Evolutionary conservation across 64 coral and sea anemone species (phyloP).

Genomic region (Porites australiensis): DNA sequence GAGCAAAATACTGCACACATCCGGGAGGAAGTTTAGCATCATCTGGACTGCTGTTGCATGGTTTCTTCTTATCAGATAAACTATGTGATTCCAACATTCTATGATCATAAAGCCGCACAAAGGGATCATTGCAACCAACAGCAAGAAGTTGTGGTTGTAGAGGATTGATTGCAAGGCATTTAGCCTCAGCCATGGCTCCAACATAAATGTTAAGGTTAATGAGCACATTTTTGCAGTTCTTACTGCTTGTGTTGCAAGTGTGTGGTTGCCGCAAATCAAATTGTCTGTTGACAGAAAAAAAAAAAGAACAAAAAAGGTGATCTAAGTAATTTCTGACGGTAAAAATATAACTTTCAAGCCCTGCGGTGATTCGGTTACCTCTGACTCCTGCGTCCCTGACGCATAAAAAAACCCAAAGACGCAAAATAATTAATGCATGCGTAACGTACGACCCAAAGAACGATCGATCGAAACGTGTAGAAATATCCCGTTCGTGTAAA

Average conservation of each 20-base stretch:
- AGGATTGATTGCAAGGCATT: slow-evolving; percentile 95
- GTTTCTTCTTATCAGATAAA: slow-evolving; percentile 21
- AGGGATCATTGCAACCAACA: slow-evolving; percentile 96
- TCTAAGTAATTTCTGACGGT: too few relatives aligned
- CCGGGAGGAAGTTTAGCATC: slow-evolving; percentile 76
- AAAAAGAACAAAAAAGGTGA: neutral
- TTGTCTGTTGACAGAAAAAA: slow-evolving; percentile 69
- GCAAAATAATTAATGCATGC: too few relatives aligned
- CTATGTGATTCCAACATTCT: slow-evolving; percentile 88
- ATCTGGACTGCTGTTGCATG: slow-evolving; percentile 42
- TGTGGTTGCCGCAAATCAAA: slow-evolving; percentile 95
- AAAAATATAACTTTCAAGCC: too few relatives aligned
- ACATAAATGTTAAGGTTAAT: slow-evolving; percentile 94
- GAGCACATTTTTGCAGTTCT: slow-evolving; percentile 96
- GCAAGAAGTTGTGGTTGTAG: slow-evolving; percentile 87
- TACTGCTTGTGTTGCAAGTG: slow-evolving; percentile 90
- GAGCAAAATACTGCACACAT: slow-evolving; percentile 91
- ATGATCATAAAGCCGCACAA: slow-evolving; percentile 92
- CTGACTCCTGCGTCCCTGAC: too few relatives aligned
- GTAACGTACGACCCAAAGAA: too few relatives aligned
- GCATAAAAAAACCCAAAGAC: too few relatives aligned
- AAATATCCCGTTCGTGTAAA: too few relatives aligned
- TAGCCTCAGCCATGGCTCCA: slow-evolving; percentile 85
- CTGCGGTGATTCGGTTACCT: too few relatives aligned
- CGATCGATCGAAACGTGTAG: too few relatives aligned